Evolutionary conservation across 1,140 invertebrate species (phyloP).

Genomic region (Pogonus chalceus): DNA sequence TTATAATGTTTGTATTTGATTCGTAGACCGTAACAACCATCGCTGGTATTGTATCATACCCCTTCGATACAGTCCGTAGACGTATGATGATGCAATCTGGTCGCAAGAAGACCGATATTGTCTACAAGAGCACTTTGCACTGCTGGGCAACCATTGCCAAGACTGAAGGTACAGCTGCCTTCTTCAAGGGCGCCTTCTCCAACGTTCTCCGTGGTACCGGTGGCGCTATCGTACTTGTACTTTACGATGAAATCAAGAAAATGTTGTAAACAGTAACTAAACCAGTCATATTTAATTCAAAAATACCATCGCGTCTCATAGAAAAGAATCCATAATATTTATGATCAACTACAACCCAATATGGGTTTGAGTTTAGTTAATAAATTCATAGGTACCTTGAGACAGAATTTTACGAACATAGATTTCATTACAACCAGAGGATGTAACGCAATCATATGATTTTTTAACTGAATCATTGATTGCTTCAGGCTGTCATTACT

Average conservation of each 20-base stretch:
- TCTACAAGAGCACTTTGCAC: conserved; percentile 64
- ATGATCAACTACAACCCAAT: neutral
- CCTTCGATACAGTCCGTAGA: conserved; percentile 80
- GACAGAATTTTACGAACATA: neutral
- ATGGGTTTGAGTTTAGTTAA: neutral
- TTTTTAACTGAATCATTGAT: neutral
- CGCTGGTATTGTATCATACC: conserved; percentile 64
- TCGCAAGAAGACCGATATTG: conserved; percentile 50
- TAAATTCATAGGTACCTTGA: neutral
- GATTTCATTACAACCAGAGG: neutral
- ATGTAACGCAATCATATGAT: neutral
- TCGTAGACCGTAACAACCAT: conserved; percentile 32
- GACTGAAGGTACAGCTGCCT: conserved; percentile 53
- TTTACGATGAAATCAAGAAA: conserved; percentile 69
- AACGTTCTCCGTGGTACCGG: conserved; percentile 71
- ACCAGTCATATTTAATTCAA: neutral
- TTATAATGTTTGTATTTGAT: neutral
- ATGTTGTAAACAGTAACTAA: conserved; percentile 38
- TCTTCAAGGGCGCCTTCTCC: conserved; percentile 76
- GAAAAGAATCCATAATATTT: too few species aligned
- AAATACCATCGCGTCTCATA: neutral
- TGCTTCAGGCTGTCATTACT: neutral
- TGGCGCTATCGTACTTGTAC: conserved; percentile 65
- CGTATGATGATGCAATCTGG: conserved; percentile 88
- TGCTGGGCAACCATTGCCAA: conserved; percentile 61